A percentile compares a stretch with the other conserved stretches of the same genome.
Conservation (phyloP, 2,888 invertebrate genomes). For the Carterocephalus palaemon region DNA sequence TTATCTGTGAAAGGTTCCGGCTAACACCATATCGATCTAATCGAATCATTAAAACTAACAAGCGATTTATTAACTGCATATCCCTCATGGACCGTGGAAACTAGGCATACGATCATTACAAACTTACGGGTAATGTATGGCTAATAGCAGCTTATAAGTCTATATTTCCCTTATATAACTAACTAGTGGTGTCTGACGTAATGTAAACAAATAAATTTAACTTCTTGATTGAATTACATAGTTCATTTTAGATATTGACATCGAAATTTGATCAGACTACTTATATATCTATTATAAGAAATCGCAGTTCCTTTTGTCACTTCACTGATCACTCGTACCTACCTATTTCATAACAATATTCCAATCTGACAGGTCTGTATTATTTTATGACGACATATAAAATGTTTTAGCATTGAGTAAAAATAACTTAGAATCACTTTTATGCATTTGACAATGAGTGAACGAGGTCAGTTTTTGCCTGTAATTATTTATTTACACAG, state of each 20-base stretch:
- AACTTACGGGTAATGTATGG: slow-evolving; percentile 20
- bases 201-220: slow-evolving; percentile 12
- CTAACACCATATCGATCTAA: slow-evolving; percentile 62
- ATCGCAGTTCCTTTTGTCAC: slow-evolving; percentile 2
- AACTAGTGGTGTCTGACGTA: slow-evolving; percentile 12
- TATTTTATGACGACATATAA: slow-evolving; percentile 3
- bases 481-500: slow-evolving; percentile 52
- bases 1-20: slow-evolving; percentile 68
- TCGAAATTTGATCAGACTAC: neutral
- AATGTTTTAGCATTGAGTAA: slow-evolving; percentile 31
- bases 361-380: neutral
- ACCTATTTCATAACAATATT: slow-evolving; percentile 6
- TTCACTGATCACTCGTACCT: neutral
- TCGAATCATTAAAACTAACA: slow-evolving; percentile 62
- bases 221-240: too few relatives aligned
- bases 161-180: slow-evolving; percentile 24
- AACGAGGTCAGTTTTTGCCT: slow-evolving; percentile 63
- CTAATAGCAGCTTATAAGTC: slow-evolving; percentile 21
- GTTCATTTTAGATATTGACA: neutral
- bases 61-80: slow-evolving; percentile 48
- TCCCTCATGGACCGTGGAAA: slow-evolving; percentile 13
- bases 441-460: slow-evolving; percentile 53
- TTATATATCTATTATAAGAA: neutral
- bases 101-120: slow-evolving; percentile 16
- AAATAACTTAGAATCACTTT: slow-evolving; percentile 27